Evolutionary conservation across 1,140 invertebrate species (phyloP).

Genomic region (Danaus plexippus): DNA sequence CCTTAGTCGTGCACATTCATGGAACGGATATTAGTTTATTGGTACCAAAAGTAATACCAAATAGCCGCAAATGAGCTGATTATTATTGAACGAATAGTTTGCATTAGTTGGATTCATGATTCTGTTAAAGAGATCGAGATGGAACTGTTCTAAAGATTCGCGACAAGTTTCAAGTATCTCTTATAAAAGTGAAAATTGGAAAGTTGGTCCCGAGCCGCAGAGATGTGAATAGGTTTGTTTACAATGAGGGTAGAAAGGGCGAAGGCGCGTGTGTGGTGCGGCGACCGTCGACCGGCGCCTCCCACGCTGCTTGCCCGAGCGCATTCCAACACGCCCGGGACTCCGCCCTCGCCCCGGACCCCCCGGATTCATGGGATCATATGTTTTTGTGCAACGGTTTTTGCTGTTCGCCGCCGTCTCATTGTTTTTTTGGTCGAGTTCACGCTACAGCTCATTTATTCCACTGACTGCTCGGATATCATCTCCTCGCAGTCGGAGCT

Average conservation of each 20-base stretch:
- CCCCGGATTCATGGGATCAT: constrained; percentile 65
- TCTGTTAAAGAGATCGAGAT: too few relatives aligned
- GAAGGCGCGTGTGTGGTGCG: constrained; percentile 49
- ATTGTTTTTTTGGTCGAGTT: constrained; percentile 59
- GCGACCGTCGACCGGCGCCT: constrained; percentile 48
- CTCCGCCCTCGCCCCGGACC: constrained; percentile 33
- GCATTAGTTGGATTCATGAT: too few relatives aligned
- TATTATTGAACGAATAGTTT: too few relatives aligned
- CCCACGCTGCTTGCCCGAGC: constrained; percentile 66
- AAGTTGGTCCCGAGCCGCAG: constrained; percentile 17
- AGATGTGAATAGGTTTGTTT: constrained; percentile 62
- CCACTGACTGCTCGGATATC: constrained; percentile 54
- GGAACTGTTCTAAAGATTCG: too few relatives aligned
- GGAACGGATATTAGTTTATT: too few relatives aligned
- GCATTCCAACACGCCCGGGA: constrained; percentile 65
- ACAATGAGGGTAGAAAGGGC: constrained; percentile 53
- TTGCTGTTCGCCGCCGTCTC: constrained; percentile 66
- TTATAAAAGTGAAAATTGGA: constrained; percentile 15
- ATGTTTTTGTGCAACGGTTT: constrained; percentile 72
- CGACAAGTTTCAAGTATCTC: background rate
- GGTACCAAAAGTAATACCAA: too few relatives aligned
- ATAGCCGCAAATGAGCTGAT: too few relatives aligned
- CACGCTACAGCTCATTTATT: constrained; percentile 66
- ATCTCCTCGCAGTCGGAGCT: constrained; percentile 38
- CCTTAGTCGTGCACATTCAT: too few relatives aligned